Percentiles rank a stretch among this genome's conserved stretches.
Conservation (phyloP, 2,888 invertebrate species). For the Lithophane semibrunnea region DNA sequence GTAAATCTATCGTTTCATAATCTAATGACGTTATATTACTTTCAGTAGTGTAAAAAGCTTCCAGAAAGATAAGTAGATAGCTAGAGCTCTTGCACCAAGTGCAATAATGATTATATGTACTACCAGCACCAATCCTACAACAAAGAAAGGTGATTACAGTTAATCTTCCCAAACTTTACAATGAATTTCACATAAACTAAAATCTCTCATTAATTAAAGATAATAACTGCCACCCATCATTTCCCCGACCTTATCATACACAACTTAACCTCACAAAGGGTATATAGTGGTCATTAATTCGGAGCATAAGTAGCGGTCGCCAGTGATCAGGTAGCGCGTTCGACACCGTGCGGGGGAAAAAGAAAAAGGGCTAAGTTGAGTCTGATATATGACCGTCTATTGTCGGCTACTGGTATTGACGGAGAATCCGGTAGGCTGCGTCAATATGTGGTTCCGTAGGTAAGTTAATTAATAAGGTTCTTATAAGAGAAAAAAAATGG, state of each 20-base stretch:
- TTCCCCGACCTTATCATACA: slow-evolving; percentile 63
- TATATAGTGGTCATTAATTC: slow-evolving; percentile 68
- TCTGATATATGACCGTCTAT: slow-evolving; percentile 74
- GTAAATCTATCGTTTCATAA: background rate
- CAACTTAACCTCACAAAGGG: slow-evolving; percentile 62
- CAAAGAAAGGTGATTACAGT: slow-evolving; percentile 36
- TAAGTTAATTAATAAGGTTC: background rate
- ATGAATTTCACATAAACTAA: slow-evolving; percentile 57
- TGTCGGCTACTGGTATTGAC: slow-evolving; percentile 75
- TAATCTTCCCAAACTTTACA: slow-evolving; percentile 47
- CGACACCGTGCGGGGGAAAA: slow-evolving; percentile 63
- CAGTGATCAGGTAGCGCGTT: slow-evolving; percentile 72
- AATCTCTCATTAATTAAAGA: slow-evolving; percentile 57
- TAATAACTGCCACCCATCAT: slow-evolving; percentile 64
- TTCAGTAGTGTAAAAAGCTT: background rate
- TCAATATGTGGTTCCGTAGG: slow-evolving; percentile 58
- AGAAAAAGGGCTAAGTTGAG: slow-evolving; percentile 68
- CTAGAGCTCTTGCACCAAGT: background rate
- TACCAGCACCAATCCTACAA: slow-evolving; percentile 7
- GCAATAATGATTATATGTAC: background rate
- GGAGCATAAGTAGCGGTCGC: slow-evolving; percentile 66
- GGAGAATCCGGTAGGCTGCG: slow-evolving; percentile 40
- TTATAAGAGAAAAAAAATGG: background rate
- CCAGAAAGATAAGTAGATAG: background rate
- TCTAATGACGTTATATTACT: background rate